Percentiles rank a stretch among this genome's conserved stretches.
phyloP scores from a whole-genome alignment of 1,140 invertebrate genomes.

The Heliconius melpomene region DNA sequence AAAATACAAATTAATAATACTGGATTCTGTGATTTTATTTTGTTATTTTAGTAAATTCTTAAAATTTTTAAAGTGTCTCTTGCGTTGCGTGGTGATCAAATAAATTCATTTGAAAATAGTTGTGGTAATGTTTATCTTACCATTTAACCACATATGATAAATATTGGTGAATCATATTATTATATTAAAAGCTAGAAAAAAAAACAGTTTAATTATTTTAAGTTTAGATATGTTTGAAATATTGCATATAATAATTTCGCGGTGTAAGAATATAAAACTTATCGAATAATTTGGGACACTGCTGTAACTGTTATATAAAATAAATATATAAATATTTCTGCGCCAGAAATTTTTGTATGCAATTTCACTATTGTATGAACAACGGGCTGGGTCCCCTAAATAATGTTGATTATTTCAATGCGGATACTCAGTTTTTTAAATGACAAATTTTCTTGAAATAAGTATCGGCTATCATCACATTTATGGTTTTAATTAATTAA shows the following conservation, averaged over 20 bases:
- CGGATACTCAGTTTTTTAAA: slow-evolving; percentile 20
- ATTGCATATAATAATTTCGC: neutral
- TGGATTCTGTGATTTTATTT: neutral
- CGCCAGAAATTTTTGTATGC: neutral
- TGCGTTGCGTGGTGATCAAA: neutral
- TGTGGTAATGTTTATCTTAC: neutral
- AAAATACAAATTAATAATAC: neutral
- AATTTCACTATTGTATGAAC: slow-evolving; percentile 5
- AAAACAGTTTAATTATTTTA: neutral
- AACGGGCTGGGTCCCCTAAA: slow-evolving; percentile 35
- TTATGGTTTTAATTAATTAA: neutral
- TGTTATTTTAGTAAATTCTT: neutral
- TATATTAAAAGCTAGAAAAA: neutral
- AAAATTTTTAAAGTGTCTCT: neutral
- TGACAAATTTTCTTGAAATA: neutral
- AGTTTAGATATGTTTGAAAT: neutral
- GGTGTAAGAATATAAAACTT: neutral
- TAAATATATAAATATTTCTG: neutral
- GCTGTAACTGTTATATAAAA: neutral
- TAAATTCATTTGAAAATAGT: neutral
- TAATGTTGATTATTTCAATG: slow-evolving; percentile 26
- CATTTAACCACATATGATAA: neutral
- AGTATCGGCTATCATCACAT: slow-evolving; percentile 19
- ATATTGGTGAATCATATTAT: neutral
- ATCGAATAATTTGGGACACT: neutral